phyloP scores from a whole-genome alignment of 2,888 invertebrate species.

The Charanyca ferruginea region DNA sequence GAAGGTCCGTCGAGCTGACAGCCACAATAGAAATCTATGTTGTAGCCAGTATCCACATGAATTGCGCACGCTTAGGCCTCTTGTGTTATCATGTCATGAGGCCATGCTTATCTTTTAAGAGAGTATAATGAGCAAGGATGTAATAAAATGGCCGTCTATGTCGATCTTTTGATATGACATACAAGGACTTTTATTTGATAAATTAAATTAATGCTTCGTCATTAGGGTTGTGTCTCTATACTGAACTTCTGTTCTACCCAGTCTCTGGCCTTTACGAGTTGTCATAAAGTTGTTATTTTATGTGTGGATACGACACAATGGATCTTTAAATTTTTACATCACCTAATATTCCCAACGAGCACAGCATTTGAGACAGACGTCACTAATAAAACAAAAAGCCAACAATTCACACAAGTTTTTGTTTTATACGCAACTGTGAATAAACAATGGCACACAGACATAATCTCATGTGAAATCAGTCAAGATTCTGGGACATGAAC shows the following conservation, averaged over 20 bases:
- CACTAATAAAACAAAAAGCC: slow-evolving; percentile 51
- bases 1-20: slow-evolving; percentile 73
- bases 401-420: slow-evolving; percentile 62
- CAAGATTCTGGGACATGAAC: slow-evolving; percentile 46
- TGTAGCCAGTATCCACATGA: slow-evolving; percentile 38
- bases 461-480: slow-evolving; percentile 67
- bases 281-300: neutral
- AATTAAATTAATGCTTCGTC: neutral
- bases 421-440: slow-evolving; percentile 44
- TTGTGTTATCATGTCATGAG: slow-evolving; percentile 49
- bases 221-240: neutral
- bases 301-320: slow-evolving; percentile 20
- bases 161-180: slow-evolving; percentile 11
- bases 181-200: neutral
- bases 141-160: neutral
- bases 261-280: neutral
- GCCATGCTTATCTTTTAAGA: slow-evolving; percentile 46
- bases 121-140: slow-evolving; percentile 42
- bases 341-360: slow-evolving; percentile 35
- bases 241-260: neutral
- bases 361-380: slow-evolving; percentile 26
- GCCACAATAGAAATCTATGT: slow-evolving; percentile 62
- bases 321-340: slow-evolving; percentile 24
- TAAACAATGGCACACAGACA: slow-evolving; percentile 56
- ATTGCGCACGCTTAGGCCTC: slow-evolving; percentile 30